Percentiles rank a stretch among this genome's conserved stretches.
Evolutionary conservation across 2,888 invertebrate genomes (phyloP).

Genomic region (Monopis laevigella): DNA sequence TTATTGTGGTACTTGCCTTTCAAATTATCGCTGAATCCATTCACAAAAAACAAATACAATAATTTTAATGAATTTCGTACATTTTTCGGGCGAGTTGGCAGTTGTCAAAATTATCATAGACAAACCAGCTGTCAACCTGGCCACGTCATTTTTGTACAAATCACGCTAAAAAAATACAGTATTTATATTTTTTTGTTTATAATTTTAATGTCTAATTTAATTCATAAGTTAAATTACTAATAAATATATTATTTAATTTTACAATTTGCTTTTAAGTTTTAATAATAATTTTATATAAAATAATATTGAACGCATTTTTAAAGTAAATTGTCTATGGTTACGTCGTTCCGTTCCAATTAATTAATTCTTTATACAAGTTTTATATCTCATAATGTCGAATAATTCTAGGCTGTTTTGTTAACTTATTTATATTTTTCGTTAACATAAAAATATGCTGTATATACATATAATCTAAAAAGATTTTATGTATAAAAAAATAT

Average conservation of each 20-base stretch:
- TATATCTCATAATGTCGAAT: too few relatives aligned
- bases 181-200: too few relatives aligned
- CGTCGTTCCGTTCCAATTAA: conserved; percentile 37
- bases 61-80: too few relatives aligned
- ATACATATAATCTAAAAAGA: background rate
- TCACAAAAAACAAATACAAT: too few relatives aligned
- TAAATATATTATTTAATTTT: background rate
- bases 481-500: too few relatives aligned
- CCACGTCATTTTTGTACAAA: conserved; percentile 60
- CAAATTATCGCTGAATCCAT: too few relatives aligned
- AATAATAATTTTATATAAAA: background rate
- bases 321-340: conserved; percentile 31
- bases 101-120: conserved; percentile 50
- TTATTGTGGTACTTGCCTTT: too few relatives aligned
- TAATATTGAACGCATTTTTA: background rate
- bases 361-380: too few relatives aligned
- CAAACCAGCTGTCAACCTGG: conserved; percentile 45
- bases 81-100: conserved; percentile 62
- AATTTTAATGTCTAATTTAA: background rate
- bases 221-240: background rate
- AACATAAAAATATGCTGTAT: background rate
- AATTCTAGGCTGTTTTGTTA: too few relatives aligned
- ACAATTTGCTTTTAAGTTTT: background rate
- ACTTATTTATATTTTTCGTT: background rate
- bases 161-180: conserved; percentile 18